Base-by-base conservation (phyloP, 30 jellyfish, hydroid and myxozoan species). In the Aurelia sp. region DNA sequence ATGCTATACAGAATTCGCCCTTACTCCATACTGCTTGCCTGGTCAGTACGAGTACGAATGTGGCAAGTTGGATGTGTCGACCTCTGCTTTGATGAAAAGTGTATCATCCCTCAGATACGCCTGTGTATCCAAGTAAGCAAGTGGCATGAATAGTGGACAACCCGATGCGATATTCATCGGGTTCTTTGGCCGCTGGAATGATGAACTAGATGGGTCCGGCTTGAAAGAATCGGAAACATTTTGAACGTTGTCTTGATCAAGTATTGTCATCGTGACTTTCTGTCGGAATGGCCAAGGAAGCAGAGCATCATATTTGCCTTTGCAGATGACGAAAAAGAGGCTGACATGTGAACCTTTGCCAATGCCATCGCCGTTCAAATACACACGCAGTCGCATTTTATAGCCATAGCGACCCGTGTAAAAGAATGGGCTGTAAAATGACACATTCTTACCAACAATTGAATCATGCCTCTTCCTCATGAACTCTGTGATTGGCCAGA, bases 141-240 rank as follows among this genome's bases (percentile, higher is more conserved):
- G 84, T 19, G 82, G 79, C 87, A 86, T 73, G 74, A 91, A 91
- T 73, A 79, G 83, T 48, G 98, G 98, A 73, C 96, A 78, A 11
- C 98, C 98, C 0, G 98, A 95, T n/a, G 98, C 98, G n/a, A 93
- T 78, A 72, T 93, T 93, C 96, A 82, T 93, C 60, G 86, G 89
- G 16, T 82, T 80, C 61, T 52, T 68, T 9, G 98, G 98, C 73
- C 86, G 62, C 60, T 73, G 91, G 73, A 93, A 93, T 23, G 97
- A 89, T 13, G 98, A 82, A 37, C 97, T 89, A 44, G 76, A 16
- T 13, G 93, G 90, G 77, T 93, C 96, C 3, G 98, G 96, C 53
- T 62, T 66, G 82, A 93, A 93, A n/a, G 95, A 63, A 48, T 93
- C 97, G 58, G 77, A 62, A 18, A 82, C 84, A 89, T 88, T 84